Evolutionary conservation across 2,113 vertebrate species (phyloP), one percentile per base, ranked within the genome.

Genomic region (Leiothrix lutea): DNA sequence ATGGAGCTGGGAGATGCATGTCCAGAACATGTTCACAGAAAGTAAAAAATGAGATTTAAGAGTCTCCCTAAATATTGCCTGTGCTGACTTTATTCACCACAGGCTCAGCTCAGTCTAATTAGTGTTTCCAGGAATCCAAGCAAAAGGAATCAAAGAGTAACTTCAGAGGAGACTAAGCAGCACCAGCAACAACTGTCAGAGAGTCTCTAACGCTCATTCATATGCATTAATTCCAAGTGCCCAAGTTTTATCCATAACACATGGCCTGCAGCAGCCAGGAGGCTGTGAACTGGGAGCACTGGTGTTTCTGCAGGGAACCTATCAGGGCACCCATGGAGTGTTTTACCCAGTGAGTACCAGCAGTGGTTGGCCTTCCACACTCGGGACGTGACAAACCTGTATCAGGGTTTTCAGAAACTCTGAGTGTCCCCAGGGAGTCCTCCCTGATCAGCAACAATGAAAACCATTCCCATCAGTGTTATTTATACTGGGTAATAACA

Each of bases 401-500:
- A 90, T 81, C 72, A 81, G 48, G 36, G 38, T 45, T 93, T 93
- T 90, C 72, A 88, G 88, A 93, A 92, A 67, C 88, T 44, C 1
- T 40, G 58, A 78, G 72, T 51, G 69, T 84, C 96, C 80, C 91
- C 2, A 6, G 89, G 87, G 95, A 95, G 93, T 29, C 84, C 80
- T 95, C 0, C 1, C 89, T 96, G 86, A 84, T 92, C 94, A 92
- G 95, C 86, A 88, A 88, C 95, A 97, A 94, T 92, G 88, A 96
- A 95, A 95, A 90, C 75, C 88, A 92, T 90, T 95, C 88, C 93
- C 75, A 96, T 95, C 91, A 92, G 72, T 95, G 81, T 95, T 95
- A 95, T 95, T 96, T 96, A 95, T 94, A 92, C 42, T 81, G 65
- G 95, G 88, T 88, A 96, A 95, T 97, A 94, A 97, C 80, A 88